Evolutionary conservation across 2,888 invertebrate species (phyloP).

Genomic region (Protophormia terraenovae): DNA sequence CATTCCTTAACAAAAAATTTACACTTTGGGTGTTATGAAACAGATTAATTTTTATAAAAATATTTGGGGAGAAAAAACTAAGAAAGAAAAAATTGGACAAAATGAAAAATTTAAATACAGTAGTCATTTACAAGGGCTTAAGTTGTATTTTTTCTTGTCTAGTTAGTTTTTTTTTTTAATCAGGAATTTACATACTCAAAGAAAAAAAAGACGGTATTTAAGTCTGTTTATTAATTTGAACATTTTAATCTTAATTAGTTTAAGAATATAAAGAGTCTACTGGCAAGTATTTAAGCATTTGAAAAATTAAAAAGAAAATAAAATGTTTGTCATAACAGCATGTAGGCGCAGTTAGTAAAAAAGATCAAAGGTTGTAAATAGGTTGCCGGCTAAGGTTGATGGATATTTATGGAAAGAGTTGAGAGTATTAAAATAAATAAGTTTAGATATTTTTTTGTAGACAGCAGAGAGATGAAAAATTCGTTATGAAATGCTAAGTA

Average conservation of each 20-base stretch:
- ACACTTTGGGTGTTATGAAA: neutral
- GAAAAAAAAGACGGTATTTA: no score
- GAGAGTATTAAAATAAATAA: no score
- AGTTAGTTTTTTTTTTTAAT: neutral
- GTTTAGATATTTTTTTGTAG: no score
- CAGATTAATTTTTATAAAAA: neutral
- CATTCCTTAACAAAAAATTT: neutral
- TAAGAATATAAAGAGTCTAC: neutral
- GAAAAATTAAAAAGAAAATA: slow-evolving; percentile 25
- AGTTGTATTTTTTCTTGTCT: slow-evolving; percentile 7
- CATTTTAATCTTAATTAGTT: slow-evolving; percentile 56
- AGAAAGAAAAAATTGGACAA: no score
- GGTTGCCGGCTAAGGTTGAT: neutral
- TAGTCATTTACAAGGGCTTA: slow-evolving; percentile 56
- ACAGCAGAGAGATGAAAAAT: no score
- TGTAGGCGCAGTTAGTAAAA: neutral
- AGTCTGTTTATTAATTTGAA: slow-evolving; percentile 53
- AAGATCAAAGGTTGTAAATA: slow-evolving; percentile 4
- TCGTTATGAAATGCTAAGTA: no score
- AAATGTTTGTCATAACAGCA: slow-evolving; percentile 30
- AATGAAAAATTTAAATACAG: neutral
- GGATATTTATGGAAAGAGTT: neutral
- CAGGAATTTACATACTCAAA: no score
- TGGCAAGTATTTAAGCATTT: slow-evolving; percentile 2
- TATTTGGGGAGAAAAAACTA: neutral